Percentiles rank a stretch among this genome's conserved stretches.
Conservation (phyloP, 2,113 vertebrate genomes). For the Cygnus atratus region DNA sequence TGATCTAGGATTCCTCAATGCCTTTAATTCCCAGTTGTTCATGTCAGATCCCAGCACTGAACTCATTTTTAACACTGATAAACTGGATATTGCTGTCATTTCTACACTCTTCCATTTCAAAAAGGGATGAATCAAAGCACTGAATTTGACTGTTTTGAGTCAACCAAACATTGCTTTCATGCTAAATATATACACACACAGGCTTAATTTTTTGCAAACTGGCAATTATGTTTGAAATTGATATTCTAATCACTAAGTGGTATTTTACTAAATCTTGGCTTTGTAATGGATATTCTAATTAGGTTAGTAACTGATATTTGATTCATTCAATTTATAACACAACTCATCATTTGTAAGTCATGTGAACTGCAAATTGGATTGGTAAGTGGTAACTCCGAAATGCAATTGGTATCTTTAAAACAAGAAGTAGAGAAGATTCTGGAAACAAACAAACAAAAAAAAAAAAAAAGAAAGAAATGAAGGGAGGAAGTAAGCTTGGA, state of each 20-base stretch:
- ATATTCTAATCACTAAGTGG: not conserved
- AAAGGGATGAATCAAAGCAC: not conserved
- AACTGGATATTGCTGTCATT: not conserved
- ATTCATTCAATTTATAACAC: not conserved
- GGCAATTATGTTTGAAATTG: not conserved
- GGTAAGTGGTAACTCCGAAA: not conserved
- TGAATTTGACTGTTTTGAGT: not conserved
- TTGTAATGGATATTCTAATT: constrained; percentile 23
- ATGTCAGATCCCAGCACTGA: not conserved
- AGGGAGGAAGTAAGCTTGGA: not conserved
- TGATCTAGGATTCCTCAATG: not conserved
- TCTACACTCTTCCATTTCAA: not conserved
- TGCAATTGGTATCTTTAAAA: not conserved
- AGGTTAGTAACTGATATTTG: not conserved
- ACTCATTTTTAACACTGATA: not conserved
- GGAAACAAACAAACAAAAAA: not conserved
- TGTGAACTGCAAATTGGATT: not conserved
- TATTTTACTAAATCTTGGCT: not conserved
- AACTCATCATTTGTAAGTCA: not conserved
- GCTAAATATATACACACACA: not conserved
- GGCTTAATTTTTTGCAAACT: not conserved
- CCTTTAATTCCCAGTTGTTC: not conserved
- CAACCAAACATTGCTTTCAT: not conserved
- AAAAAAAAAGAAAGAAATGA: not conserved
- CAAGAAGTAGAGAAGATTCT: not conserved